Percentiles rank a stretch among this genome's conserved stretches.
Conservation (phyloP, 2,113 vertebrate species). For the Fukomys damarensis region DNA sequence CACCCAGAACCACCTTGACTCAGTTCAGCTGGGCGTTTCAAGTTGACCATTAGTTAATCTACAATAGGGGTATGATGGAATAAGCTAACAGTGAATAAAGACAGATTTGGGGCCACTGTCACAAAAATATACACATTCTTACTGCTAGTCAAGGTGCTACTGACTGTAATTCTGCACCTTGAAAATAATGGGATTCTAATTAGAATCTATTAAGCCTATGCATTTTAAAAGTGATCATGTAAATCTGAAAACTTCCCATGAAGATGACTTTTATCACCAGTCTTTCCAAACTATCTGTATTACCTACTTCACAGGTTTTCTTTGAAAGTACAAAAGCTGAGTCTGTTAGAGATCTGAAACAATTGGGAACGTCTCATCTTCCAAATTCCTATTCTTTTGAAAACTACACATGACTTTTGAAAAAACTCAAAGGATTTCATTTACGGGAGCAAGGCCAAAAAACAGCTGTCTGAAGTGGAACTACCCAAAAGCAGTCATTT, state of each 20-base stretch:
- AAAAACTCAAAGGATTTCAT: slow-evolving; percentile 5
- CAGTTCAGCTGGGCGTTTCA: too few relatives aligned
- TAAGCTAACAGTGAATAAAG: neutral
- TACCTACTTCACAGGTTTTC: neutral
- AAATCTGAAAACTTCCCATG: neutral
- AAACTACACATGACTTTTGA: neutral
- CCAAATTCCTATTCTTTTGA: neutral
- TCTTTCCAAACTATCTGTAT: neutral
- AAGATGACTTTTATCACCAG: neutral
- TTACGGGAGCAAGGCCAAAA: neutral
- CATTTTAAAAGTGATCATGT: neutral
- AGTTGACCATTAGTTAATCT: too few relatives aligned
- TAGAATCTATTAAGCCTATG: neutral
- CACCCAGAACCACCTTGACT: too few relatives aligned
- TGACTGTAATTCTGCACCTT: neutral
- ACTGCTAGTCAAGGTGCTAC: neutral
- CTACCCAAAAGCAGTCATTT: neutral
- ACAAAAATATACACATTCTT: neutral
- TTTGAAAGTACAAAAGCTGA: neutral
- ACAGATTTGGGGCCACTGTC: neutral
- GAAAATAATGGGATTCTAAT: neutral
- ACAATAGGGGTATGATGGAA: neutral
- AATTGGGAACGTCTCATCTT: neutral
- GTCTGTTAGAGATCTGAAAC: neutral
- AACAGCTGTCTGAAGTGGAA: neutral